Conservation (phyloP, 53 echinoderm and acorn worm genomes). For the Crossaster papposus region DNA sequence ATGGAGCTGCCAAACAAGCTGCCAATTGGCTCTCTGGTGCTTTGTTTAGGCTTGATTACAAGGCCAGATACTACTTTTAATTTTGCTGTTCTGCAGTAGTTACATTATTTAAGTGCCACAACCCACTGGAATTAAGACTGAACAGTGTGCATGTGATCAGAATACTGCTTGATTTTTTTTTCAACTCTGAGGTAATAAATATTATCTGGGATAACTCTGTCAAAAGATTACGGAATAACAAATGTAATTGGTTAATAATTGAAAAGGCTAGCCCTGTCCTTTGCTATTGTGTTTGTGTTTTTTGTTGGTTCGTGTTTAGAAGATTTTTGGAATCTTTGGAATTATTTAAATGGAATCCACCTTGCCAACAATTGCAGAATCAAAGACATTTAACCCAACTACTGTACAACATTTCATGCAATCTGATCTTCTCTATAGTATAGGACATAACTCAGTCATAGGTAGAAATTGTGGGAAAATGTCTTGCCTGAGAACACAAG, state of each 20-base stretch:
- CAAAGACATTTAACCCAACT: no score
- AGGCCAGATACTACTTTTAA: not conserved
- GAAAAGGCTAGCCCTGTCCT: not conserved
- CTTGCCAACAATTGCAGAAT: no score
- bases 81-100: not conserved
- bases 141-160: not conserved
- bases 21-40: no score
- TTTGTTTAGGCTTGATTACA: not conserved
- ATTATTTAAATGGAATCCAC: no score
- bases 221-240: not conserved
- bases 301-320: not conserved
- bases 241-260: not conserved
- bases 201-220: no score
- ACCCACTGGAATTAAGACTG: not conserved
- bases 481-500: no score
- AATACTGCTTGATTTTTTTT: not conserved
- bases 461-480: no score
- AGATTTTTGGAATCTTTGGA: not conserved
- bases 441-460: no score
- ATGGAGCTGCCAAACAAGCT: no score
- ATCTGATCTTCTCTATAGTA: no score
- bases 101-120: not conserved
- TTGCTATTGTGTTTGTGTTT: not conserved
- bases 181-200: no score
- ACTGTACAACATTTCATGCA: no score